Evolutionary conservation across 2,113 vertebrate species (phyloP).

Genomic region (Myocastor coypus): DNA sequence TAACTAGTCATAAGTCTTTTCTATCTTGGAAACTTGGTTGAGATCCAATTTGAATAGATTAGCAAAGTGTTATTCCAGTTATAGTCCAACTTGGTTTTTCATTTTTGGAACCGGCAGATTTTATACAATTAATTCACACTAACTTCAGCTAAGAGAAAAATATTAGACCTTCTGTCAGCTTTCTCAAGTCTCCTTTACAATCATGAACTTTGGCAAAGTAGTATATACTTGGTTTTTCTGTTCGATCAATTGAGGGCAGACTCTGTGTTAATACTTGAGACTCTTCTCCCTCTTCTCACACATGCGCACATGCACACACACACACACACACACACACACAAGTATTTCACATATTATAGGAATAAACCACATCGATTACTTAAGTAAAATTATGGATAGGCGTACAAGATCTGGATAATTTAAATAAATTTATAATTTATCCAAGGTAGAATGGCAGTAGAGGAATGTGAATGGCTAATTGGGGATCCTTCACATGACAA

Average conservation of each 20-base stretch:
- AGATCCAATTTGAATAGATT: conserved; percentile 76
- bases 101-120: conserved; percentile 53
- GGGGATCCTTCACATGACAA: neutral
- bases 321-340: too few species aligned
- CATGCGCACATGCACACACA: neutral
- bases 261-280: neutral
- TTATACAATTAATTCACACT: conserved; percentile 68
- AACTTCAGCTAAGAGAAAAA: conserved; percentile 62
- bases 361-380: neutral
- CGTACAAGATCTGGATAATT: neutral
- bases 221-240: neutral
- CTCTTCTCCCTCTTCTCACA: neutral
- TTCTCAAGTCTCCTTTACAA: conserved; percentile 14
- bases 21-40: conserved; percentile 78
- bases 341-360: neutral
- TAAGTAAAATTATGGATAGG: neutral
- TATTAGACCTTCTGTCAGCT: neutral
- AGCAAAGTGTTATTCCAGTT: conserved; percentile 73
- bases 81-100: conserved; percentile 61
- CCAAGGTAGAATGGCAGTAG: neutral
- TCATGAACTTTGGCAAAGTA: neutral
- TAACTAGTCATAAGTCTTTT: conserved; percentile 73
- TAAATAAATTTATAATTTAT: neutral
- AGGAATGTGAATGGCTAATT: neutral
- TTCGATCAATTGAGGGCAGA: neutral